A percentile compares a stretch with the other conserved stretches of the same genome.
phyloP scores from a whole-genome alignment of 2,797 vertebrate species.

The Sebastes steindachneri region DNA sequence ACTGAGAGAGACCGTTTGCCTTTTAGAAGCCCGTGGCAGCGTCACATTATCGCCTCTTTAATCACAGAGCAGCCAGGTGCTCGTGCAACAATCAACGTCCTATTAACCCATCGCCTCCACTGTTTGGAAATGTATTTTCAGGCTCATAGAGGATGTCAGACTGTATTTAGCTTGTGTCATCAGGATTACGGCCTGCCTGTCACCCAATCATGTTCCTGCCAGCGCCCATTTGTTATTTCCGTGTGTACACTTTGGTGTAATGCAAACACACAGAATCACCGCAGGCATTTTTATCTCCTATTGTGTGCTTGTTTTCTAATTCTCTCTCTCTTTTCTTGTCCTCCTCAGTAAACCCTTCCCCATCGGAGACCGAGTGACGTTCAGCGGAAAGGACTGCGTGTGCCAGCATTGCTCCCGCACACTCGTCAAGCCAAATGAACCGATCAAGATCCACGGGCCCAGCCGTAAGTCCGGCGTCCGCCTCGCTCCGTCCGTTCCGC shows the following conservation, averaged over 20 bases:
- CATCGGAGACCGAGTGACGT: conserved; percentile 97
- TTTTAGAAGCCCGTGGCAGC: conserved; percentile 49
- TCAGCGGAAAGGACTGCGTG: conserved; percentile 97
- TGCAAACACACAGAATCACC: conserved; percentile 40
- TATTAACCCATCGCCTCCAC: conserved; percentile 44
- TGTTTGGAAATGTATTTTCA: conserved; percentile 50
- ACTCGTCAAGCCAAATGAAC: conserved; percentile 90
- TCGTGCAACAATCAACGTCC: conserved; percentile 47
- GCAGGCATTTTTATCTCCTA: conserved; percentile 24
- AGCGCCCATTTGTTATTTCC: conserved; percentile 40
- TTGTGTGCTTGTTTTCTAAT: conserved; percentile 35
- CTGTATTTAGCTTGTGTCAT: conserved; percentile 47
- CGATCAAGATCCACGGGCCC: conserved; percentile 97
- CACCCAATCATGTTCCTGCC: conserved; percentile 42
- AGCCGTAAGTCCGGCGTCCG: conserved; percentile 87
- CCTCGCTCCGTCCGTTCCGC: conserved; percentile 44
- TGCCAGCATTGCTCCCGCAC: conserved; percentile 96
- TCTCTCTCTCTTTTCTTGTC: neutral
- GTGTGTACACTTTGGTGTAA: conserved; percentile 14
- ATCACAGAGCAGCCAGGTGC: conserved; percentile 71
- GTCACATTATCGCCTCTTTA: conserved; percentile 62
- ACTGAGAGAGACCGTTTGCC: conserved; percentile 42
- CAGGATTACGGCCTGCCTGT: conserved; percentile 40
- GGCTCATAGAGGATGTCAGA: conserved; percentile 38
- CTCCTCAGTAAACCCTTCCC: conserved; percentile 93